phyloP scores from a whole-genome alignment of 1,140 invertebrate species.

The Dryas iulia region DNA sequence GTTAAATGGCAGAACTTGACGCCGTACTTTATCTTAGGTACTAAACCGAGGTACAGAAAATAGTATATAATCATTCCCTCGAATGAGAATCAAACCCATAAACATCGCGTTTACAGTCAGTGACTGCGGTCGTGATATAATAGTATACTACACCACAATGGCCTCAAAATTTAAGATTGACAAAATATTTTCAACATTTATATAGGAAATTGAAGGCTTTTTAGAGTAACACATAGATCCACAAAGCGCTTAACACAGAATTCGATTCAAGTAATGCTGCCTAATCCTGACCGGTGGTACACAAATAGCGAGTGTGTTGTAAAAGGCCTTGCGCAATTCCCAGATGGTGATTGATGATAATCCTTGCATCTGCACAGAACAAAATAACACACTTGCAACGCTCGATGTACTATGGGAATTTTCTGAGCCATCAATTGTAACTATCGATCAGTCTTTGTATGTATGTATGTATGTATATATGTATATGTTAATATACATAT shows the following conservation, averaged over 20 bases:
- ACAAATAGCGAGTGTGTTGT: slow-evolving; percentile 67
- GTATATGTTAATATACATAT: too few relatives aligned
- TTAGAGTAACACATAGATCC: slow-evolving; percentile 60
- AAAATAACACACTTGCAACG: slow-evolving; percentile 57
- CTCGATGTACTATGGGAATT: slow-evolving; percentile 7
- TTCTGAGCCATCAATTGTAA: slow-evolving; percentile 23
- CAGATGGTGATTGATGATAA: slow-evolving; percentile 73
- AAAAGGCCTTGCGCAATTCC: slow-evolving; percentile 68
- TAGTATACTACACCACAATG: too few relatives aligned
- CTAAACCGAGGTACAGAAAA: too few relatives aligned
- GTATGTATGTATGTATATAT: too few relatives aligned
- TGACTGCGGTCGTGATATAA: too few relatives aligned
- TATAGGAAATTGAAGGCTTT: slow-evolving; percentile 19
- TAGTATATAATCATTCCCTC: too few relatives aligned
- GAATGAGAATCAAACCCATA: too few relatives aligned
- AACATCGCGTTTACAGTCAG: too few relatives aligned
- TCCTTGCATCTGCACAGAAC: slow-evolving; percentile 47
- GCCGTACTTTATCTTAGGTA: too few relatives aligned
- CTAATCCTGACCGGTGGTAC: slow-evolving; percentile 70
- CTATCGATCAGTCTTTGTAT: too few relatives aligned
- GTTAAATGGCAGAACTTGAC: too few relatives aligned
- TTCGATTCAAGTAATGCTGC: slow-evolving; percentile 75
- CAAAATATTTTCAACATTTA: background rate
- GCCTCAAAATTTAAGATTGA: background rate
- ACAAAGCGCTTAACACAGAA: slow-evolving; percentile 71